Conservation (phyloP, 2,113 vertebrate genomes). For the Protobothrops mucrosquamatus region DNA sequence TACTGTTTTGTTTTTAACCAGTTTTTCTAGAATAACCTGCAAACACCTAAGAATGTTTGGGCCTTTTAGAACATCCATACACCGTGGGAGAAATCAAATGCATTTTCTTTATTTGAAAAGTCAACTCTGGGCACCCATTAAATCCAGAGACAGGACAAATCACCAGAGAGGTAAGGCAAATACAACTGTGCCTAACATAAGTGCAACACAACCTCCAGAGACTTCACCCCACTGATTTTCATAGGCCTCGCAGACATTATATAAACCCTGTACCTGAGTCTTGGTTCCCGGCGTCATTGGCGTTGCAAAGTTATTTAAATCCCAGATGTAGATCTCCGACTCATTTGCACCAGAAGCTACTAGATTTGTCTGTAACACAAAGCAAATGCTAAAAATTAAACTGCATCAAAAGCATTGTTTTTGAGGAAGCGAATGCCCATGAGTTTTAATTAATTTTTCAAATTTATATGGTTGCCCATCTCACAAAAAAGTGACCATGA, state of each 20-base stretch:
- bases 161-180: background rate
- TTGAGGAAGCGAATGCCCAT: background rate
- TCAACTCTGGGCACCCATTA: no score
- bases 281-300: slow-evolving; percentile 97
- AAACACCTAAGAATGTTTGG: background rate
- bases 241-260: background rate
- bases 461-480: background rate
- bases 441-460: background rate
- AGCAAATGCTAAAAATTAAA: slow-evolving; percentile 7
- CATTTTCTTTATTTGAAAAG: background rate
- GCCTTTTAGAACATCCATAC: background rate
- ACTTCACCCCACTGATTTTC: background rate
- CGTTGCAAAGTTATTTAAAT: slow-evolving; percentile 90
- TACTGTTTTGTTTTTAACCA: background rate
- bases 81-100: background rate
- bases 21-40: background rate
- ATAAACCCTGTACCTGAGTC: slow-evolving; percentile 80
- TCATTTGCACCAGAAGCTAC: slow-evolving; percentile 95
- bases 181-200: background rate
- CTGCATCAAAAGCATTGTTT: background rate
- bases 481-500: background rate
- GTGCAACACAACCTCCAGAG: background rate
- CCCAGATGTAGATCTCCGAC: slow-evolving; percentile 99
- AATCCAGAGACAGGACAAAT: background rate
- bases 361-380: slow-evolving; percentile 82